Conservation (phyloP, 1,140 invertebrate species). For the Prorops nasuta region DNA sequence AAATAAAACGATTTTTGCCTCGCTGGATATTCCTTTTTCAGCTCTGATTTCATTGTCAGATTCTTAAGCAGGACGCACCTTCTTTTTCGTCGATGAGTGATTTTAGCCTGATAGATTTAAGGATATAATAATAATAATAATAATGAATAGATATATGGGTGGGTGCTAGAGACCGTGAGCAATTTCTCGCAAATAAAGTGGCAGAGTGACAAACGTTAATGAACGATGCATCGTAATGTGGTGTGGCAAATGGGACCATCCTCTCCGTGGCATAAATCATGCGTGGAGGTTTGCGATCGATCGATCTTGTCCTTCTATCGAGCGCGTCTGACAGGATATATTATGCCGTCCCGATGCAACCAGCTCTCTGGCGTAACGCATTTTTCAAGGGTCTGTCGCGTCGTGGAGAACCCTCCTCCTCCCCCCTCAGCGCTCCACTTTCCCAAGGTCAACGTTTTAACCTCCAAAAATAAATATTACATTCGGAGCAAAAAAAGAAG, state of each 20-base stretch:
- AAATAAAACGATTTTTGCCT: background rate
- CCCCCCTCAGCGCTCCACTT: background rate
- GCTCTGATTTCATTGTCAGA: background rate
- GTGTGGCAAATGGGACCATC: background rate
- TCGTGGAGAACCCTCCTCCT: background rate
- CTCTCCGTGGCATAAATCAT: constrained; percentile 22
- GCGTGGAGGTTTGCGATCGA: constrained; percentile 5
- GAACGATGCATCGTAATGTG: constrained; percentile 1
- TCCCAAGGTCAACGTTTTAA: background rate
- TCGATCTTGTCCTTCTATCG: constrained; percentile 14
- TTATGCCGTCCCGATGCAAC: too few relatives aligned
- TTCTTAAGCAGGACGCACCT: background rate
- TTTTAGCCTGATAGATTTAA: too few relatives aligned
- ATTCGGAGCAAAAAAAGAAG: background rate
- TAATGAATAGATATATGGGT: too few relatives aligned
- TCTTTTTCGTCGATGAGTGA: constrained; percentile 8
- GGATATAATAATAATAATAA: too few relatives aligned
- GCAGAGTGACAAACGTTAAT: background rate
- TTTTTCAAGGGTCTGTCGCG: background rate
- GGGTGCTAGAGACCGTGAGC: too few relatives aligned
- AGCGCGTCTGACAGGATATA: too few relatives aligned
- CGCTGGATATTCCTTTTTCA: constrained; percentile 13
- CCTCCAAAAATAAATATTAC: background rate
- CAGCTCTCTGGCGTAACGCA: too few relatives aligned
- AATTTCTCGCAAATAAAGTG: constrained; percentile 7